phyloP scores from a whole-genome alignment of 2,113 vertebrate species.

The Amblyornis subalaris region DNA sequence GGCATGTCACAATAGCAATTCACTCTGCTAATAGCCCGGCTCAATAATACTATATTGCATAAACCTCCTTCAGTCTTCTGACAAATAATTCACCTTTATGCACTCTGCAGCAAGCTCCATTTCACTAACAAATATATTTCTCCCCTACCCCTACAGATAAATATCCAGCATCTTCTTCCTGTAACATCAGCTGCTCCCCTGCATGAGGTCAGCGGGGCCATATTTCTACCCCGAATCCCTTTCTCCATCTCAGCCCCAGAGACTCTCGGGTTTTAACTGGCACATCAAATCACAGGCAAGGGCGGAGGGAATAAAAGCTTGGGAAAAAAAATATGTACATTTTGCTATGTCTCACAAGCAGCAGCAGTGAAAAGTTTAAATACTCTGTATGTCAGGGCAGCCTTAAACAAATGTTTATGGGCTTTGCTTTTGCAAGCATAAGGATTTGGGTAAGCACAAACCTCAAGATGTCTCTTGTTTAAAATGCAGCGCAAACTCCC shows the following conservation, averaged over 20 bases:
- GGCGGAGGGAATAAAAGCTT: constrained; percentile 7
- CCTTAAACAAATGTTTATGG: constrained; percentile 67
- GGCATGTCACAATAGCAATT: constrained; percentile 83
- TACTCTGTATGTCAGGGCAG: constrained; percentile 48
- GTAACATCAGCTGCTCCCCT: constrained; percentile 63
- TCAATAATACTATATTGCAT: constrained; percentile 81
- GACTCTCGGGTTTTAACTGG: constrained; percentile 32
- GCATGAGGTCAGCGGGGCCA: constrained; percentile 61
- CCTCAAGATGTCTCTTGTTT: constrained; percentile 54
- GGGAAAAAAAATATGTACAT: background rate
- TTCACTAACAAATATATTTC: constrained; percentile 83
- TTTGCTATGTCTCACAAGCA: constrained; percentile 37
- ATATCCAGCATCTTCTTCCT: constrained; percentile 64
- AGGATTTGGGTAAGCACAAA: constrained; percentile 42
- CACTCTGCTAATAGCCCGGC: constrained; percentile 80
- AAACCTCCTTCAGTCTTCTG: constrained; percentile 76
- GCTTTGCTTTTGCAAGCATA: constrained; percentile 35
- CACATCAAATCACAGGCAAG: constrained; percentile 43
- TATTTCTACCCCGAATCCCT: constrained; percentile 50
- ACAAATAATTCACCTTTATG: constrained; percentile 82
- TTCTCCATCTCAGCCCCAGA: background rate
- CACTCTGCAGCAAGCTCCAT: constrained; percentile 77
- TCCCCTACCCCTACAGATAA: constrained; percentile 73
- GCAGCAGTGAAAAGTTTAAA: constrained; percentile 15
- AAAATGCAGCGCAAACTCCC: constrained; percentile 46